Evolutionary conservation across 2,113 vertebrate species (phyloP).

Genomic region (Hypocryptadius cinnamomeus): DNA sequence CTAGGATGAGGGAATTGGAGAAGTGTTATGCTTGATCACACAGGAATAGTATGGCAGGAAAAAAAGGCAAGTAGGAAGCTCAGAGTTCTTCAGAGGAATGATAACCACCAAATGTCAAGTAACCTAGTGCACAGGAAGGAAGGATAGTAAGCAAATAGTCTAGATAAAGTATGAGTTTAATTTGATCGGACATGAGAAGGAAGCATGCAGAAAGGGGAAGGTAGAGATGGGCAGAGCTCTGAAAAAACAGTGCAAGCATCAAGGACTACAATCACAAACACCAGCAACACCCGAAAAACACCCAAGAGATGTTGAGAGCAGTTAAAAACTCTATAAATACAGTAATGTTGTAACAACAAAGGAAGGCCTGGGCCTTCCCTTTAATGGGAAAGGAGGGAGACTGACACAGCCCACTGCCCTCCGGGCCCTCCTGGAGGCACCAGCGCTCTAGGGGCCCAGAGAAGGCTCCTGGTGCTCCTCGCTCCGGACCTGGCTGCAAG

Average conservation of each 20-base stretch:
- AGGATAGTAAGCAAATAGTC: neutral
- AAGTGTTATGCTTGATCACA: neutral
- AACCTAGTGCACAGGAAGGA: neutral
- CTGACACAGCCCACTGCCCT: too few species aligned
- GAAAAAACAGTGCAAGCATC: neutral
- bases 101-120: neutral
- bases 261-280: neutral
- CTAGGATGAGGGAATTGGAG: neutral
- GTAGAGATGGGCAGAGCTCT: neutral
- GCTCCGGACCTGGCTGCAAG: neutral
- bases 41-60: rapidly evolving
- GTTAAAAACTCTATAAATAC: neutral
- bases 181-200: neutral
- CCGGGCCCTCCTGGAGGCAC: too few species aligned
- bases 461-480: too few species aligned
- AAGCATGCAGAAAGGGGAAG: neutral
- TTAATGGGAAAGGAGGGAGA: neutral
- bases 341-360: neutral
- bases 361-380: neutral
- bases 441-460: rapidly evolving
- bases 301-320: rapidly evolving
- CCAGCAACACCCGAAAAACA: rapidly evolving
- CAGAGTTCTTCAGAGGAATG: neutral
- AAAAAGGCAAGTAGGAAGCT: neutral
- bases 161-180: neutral